Evolutionary conservation across 2,113 vertebrate genomes (phyloP).

Genomic region (Clinocottus analis): DNA sequence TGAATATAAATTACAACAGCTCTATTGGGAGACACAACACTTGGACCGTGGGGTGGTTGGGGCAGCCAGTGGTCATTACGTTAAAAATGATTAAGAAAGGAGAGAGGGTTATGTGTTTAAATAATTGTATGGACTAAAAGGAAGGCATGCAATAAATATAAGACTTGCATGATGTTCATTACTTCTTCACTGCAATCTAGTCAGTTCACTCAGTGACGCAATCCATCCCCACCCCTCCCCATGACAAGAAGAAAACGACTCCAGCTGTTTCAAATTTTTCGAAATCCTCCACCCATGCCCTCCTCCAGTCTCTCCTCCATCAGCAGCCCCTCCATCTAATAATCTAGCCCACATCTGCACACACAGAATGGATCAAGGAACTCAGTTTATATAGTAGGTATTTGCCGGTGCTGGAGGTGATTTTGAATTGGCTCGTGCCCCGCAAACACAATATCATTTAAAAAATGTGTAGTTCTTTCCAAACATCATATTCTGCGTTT

Average conservation of each 20-base stretch:
- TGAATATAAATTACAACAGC: slow-evolving; percentile 17
- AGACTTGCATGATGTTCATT: slow-evolving; percentile 4
- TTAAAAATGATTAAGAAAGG: neutral
- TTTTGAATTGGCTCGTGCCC: slow-evolving; percentile 31
- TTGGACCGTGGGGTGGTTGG: neutral
- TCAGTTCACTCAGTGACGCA: slow-evolving; percentile 35
- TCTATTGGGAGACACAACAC: slow-evolving; percentile 29
- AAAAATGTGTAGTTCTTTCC: slow-evolving; percentile 15
- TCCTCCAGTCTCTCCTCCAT: slow-evolving; percentile 48
- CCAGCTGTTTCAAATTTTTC: slow-evolving; percentile 73
- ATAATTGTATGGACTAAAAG: neutral
- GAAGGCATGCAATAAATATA: neutral
- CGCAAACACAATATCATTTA: slow-evolving; percentile 26
- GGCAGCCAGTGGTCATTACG: slow-evolving; percentile 12
- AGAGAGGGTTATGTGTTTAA: neutral
- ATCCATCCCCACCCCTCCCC: slow-evolving; percentile 13
- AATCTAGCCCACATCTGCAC: slow-evolving; percentile 23
- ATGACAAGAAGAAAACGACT: slow-evolving; percentile 40
- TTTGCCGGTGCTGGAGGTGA: slow-evolving; percentile 13
- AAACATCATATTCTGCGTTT: slow-evolving; percentile 5
- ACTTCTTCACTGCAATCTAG: neutral
- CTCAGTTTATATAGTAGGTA: slow-evolving; percentile 11
- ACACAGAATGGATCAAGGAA: slow-evolving; percentile 41
- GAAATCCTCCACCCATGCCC: slow-evolving; percentile 4
- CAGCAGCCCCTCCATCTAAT: slow-evolving; percentile 56